These are phyloP conservation scores for Anomalospiza imberbis DNA, from an alignment of 2,797 vertebrate species.

Conservation along the genomic window DNA sequence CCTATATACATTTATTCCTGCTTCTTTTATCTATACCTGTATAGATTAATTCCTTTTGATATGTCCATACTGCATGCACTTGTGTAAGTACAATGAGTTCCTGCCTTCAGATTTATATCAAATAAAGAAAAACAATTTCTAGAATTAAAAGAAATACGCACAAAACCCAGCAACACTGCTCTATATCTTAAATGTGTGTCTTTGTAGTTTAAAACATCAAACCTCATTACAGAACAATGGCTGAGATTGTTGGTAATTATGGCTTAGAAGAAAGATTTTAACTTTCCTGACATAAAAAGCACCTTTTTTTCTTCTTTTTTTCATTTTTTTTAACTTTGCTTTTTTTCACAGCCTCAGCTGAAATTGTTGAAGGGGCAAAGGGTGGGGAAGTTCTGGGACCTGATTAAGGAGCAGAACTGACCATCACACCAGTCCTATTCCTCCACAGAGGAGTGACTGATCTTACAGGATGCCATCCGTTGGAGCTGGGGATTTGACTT, in stretches of 20 bases:
- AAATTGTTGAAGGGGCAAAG: background rate
- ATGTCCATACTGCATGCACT: background rate
- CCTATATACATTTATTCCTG: conserved; percentile 6
- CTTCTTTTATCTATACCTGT: conserved; percentile 38
- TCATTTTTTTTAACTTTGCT: too few relatives aligned
- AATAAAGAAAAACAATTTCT: background rate
- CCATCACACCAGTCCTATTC: background rate
- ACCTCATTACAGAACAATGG: conserved; percentile 28
- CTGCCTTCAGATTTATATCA: conserved; percentile 21
- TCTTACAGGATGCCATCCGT: background rate
- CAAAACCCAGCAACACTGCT: background rate
- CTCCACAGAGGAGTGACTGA: background rate
- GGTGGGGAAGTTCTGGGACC: background rate
- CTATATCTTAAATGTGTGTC: background rate
- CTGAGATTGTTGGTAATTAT: conserved; percentile 7
- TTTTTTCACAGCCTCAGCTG: background rate
- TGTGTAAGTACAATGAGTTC: background rate
- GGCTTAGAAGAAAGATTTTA: conserved; percentile 26
- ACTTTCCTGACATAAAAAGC: background rate
- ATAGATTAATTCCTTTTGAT: conserved; percentile 53
- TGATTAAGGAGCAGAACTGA: background rate
- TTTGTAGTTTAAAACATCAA: conserved; percentile 42
- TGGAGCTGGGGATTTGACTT: background rate
- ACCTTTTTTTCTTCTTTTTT: fast-evolving
- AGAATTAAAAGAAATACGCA: conserved; percentile 6